Conservation (phyloP, 2,113 vertebrate genomes). For the Saiga tatarica region DNA sequence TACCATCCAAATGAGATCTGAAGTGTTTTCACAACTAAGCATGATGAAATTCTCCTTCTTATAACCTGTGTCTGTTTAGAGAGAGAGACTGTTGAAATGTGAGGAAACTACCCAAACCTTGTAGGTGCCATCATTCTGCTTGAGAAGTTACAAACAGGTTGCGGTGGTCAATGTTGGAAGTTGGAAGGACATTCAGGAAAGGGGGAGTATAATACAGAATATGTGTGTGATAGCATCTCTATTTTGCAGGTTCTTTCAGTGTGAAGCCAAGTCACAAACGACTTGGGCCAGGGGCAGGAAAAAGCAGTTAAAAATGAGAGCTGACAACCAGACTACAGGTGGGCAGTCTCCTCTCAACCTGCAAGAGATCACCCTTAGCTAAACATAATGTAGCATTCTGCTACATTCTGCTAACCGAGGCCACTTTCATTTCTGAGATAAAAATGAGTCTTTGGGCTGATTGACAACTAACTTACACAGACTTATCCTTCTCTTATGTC, state of each 20-base stretch:
- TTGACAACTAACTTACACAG: not conserved
- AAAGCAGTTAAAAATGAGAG: not conserved
- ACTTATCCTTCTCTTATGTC: not conserved
- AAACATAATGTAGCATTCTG: not conserved
- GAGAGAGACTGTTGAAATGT: not conserved
- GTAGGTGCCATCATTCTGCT: not conserved
- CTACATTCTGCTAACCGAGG: not conserved
- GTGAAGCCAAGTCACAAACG: not conserved
- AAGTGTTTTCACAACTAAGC: not conserved
- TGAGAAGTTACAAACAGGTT: not conserved
- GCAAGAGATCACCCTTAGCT: not conserved
- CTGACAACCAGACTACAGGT: not conserved
- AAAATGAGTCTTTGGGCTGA: not conserved
- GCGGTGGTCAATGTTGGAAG: not conserved
- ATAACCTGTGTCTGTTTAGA: not conserved
- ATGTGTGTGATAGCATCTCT: not conserved
- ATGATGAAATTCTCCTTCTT: not conserved
- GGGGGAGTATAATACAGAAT: not conserved
- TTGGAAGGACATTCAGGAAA: not conserved
- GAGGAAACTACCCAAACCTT: not conserved
- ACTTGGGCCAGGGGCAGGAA: not conserved
- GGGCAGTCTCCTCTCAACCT: not conserved
- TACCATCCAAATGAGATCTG: not conserved
- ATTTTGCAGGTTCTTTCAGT: not conserved
- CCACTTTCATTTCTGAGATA: not conserved